Conservation (phyloP, 2,888 invertebrate species). For the Pollenia angustigena region DNA sequence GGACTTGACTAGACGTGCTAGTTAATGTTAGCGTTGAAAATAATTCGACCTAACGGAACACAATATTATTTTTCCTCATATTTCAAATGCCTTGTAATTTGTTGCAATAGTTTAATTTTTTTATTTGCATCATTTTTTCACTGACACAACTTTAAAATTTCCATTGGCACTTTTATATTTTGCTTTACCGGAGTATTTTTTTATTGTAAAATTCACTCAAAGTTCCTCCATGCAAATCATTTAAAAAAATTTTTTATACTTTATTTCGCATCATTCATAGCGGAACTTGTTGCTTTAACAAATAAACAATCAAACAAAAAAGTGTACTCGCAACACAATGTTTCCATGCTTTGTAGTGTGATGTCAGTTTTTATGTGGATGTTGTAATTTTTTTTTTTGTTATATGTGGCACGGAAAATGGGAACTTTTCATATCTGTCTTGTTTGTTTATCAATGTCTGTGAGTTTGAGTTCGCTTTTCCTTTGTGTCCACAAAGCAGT, state of each 20-base stretch:
- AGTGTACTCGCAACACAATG: slow-evolving; percentile 8
- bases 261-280: slow-evolving; percentile 45
- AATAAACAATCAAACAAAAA: slow-evolving; percentile 7
- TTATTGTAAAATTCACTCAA: slow-evolving; percentile 40
- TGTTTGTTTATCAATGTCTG: slow-evolving; percentile 64
- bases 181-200: background rate
- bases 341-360: slow-evolving; percentile 47
- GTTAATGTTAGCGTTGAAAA: no score
- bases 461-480: slow-evolving; percentile 60
- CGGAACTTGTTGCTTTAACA: slow-evolving; percentile 69
- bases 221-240: slow-evolving; percentile 39
- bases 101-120: slow-evolving; percentile 43
- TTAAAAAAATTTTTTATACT: slow-evolving; percentile 27
- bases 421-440: slow-evolving; percentile 69
- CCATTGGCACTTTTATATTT: slow-evolving; percentile 31
- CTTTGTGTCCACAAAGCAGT: slow-evolving; percentile 70
- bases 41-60: background rate
- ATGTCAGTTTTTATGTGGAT: slow-evolving; percentile 55
- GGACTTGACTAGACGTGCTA: no score
- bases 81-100: slow-evolving; percentile 41
- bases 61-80: background rate
- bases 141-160: slow-evolving; percentile 38
- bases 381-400: slow-evolving; percentile 34
- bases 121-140: slow-evolving; percentile 23
- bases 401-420: slow-evolving; percentile 57